Conservation (phyloP, 1,140 invertebrate species). For the Nasonia giraulti region DNA sequence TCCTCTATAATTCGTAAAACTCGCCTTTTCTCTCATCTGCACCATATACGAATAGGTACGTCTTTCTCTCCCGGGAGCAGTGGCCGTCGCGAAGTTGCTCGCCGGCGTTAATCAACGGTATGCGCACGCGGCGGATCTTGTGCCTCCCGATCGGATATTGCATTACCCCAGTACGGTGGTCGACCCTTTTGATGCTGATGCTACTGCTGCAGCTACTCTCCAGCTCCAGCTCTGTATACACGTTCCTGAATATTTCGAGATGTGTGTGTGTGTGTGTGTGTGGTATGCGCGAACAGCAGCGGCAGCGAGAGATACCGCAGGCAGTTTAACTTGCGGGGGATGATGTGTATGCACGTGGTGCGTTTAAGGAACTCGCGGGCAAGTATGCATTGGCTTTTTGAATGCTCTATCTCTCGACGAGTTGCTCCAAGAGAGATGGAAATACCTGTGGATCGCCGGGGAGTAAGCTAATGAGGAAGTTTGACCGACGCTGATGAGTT, state of each 20-base stretch:
- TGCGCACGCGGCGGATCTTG: neutral
- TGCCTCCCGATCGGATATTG: conserved; percentile 24
- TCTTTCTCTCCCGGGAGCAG: conserved; percentile 9
- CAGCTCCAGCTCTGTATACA: neutral
- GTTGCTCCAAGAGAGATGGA: neutral
- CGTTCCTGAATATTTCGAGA: neutral
- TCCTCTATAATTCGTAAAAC: conserved; percentile 7
- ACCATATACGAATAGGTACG: no score
- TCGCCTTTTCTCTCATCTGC: neutral
- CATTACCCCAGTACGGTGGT: conserved; percentile 21
- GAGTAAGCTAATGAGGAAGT: neutral
- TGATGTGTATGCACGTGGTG: neutral
- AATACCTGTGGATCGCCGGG: neutral
- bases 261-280: neutral
- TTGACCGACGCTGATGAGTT: neutral
- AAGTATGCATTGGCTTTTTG: neutral
- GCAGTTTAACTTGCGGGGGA: neutral
- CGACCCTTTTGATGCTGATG: neutral
- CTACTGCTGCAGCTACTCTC: neutral
- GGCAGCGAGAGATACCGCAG: neutral
- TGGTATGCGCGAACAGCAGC: neutral
- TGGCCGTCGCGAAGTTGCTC: conserved; percentile 13
- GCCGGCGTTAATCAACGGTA: conserved; percentile 35
- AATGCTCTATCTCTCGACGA: neutral
- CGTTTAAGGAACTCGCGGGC: neutral